phyloP scores from a whole-genome alignment of 1,140 invertebrate species.

The Sitophilus oryzae region DNA sequence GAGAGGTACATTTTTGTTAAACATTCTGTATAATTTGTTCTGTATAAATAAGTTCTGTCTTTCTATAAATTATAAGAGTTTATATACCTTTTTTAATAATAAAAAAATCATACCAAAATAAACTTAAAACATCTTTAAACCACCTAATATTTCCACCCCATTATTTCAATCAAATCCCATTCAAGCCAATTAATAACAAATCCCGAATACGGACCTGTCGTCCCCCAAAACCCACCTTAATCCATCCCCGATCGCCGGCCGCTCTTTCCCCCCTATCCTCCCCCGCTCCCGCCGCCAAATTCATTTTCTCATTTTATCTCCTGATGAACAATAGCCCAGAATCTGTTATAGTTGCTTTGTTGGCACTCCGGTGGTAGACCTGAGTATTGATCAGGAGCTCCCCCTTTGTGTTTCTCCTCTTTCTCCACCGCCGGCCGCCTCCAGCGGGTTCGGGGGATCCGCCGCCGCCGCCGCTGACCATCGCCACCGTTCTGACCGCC shows the following conservation, averaged over 20 bases:
- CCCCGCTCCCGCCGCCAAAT: constrained; percentile 30
- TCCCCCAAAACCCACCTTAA: neutral
- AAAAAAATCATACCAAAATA: no score
- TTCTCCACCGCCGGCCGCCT: constrained; percentile 32
- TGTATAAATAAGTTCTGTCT: no score
- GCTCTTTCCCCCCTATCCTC: constrained; percentile 10
- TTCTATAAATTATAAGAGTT: no score
- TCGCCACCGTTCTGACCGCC: constrained; percentile 35
- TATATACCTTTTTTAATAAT: no score
- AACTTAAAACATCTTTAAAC: no score
- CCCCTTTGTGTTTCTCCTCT: constrained; percentile 29
- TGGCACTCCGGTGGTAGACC: constrained; percentile 46
- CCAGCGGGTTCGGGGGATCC: no score
- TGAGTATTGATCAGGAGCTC: constrained; percentile 45
- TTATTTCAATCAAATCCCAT: no score
- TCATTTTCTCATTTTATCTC: constrained; percentile 46
- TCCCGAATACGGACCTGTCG: neutral
- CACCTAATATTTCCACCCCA: no score
- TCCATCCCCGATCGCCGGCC: constrained; percentile 3
- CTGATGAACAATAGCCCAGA: constrained; percentile 46
- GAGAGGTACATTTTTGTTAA: no score
- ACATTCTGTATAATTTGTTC: no score
- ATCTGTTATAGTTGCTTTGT: constrained; percentile 47
- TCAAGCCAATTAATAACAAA: no score
- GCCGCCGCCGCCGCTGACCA: constrained; percentile 31